Conservation (phyloP, 2,888 invertebrate species). For the Hofmannophila pseudospretella region DNA sequence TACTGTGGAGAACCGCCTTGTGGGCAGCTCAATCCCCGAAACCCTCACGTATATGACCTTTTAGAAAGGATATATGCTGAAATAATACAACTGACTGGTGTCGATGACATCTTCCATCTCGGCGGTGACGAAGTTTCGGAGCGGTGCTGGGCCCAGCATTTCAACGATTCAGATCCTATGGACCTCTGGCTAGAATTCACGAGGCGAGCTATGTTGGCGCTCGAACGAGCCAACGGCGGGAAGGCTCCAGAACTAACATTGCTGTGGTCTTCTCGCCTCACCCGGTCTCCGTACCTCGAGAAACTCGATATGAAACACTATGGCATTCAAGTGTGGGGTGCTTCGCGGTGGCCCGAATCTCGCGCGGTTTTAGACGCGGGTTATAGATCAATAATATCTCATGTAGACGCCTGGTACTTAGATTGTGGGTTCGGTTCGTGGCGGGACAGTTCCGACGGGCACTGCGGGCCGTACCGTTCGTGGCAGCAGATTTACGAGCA, state of each 20-base stretch:
- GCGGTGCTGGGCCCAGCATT: conserved; percentile 86
- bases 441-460: conserved; percentile 89
- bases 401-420: conserved; percentile 93
- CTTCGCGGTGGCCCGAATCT: conserved; percentile 89
- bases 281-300: conserved; percentile 83
- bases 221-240: conserved; percentile 80
- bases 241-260: conserved; percentile 77
- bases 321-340: conserved; percentile 82
- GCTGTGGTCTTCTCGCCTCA: conserved; percentile 88
- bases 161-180: conserved; percentile 86
- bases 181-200: conserved; percentile 90
- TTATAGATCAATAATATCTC: conserved; percentile 87
- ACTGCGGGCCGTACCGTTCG: conserved; percentile 91
- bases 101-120: conserved; percentile 88
- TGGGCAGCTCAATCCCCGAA: conserved; percentile 90
- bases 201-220: conserved; percentile 76
- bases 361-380: conserved; percentile 86
- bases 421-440: conserved; percentile 93
- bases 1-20: conserved; percentile 93
- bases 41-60: conserved; percentile 85
- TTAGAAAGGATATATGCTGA: conserved; percentile 86
- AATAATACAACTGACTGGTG: conserved; percentile 84
- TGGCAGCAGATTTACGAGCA: conserved; percentile 94
- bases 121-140: conserved; percentile 92
- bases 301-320: conserved; percentile 74